These are phyloP conservation scores for Periphyllus acericola DNA, from an alignment of 2,888 invertebrate species.

Conservation along the genomic window DNA sequence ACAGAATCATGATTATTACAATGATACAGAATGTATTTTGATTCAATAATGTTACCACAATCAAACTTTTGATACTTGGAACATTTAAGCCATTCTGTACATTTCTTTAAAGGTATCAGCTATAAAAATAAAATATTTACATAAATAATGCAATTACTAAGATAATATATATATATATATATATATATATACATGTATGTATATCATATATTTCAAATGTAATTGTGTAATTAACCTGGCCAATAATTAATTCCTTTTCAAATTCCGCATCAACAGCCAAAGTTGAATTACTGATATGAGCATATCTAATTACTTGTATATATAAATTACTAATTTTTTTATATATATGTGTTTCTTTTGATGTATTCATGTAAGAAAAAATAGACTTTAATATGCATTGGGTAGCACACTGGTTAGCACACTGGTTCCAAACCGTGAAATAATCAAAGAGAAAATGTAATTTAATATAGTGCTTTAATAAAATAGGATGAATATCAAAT, in stretches of 20 bases:
- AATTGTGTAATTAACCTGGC: constrained; percentile 22
- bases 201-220: background rate
- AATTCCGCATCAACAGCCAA: background rate
- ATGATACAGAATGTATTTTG: background rate
- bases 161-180: no score
- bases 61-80: background rate
- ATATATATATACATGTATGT: no score
- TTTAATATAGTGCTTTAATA: constrained; percentile 35
- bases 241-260: constrained; percentile 48
- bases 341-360: no score
- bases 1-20: constrained; percentile 11
- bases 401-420: no score
- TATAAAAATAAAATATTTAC: background rate
- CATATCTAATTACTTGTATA: constrained; percentile 7
- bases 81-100: constrained; percentile 19
- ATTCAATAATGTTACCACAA: background rate
- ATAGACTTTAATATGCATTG: background rate
- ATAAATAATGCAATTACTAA: background rate
- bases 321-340: no score
- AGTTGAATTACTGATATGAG: constrained; percentile 17
- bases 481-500: no score
- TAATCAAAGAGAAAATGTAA: constrained; percentile 49
- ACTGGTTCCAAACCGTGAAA: constrained; percentile 37
- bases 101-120: constrained; percentile 19
- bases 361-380: no score